A percentile compares a stretch with the other conserved stretches of the same genome.
These are phyloP conservation scores for Taphrorychus bicolor DNA, from an alignment of 2,888 invertebrate genomes.

Conservation along the genomic window DNA sequence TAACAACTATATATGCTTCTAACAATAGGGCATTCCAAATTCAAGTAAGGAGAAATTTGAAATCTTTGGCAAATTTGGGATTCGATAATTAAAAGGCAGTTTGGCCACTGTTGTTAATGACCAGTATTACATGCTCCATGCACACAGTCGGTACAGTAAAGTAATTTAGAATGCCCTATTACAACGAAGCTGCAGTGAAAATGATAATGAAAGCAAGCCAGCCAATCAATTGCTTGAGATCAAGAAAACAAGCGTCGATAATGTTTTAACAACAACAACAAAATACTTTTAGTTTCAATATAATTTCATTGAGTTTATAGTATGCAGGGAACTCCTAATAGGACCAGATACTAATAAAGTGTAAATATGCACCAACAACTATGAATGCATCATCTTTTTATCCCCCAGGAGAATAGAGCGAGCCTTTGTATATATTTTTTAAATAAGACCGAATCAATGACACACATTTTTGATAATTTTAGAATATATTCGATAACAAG, in stretches of 20 bases:
- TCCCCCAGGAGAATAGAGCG: background rate
- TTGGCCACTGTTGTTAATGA: background rate
- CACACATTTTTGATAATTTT: slow-evolving; percentile 10
- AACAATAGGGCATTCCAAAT: background rate
- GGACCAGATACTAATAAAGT: slow-evolving; percentile 13
- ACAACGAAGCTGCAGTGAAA: background rate
- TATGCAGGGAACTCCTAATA: slow-evolving; percentile 5
- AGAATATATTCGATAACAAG: slow-evolving; percentile 36
- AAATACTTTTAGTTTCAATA: slow-evolving; percentile 43
- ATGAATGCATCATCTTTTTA: background rate
- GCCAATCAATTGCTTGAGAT: slow-evolving; percentile 55
- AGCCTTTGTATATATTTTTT: background rate
- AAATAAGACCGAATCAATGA: background rate
- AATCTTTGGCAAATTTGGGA: background rate
- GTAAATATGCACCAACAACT: too few relatives aligned
- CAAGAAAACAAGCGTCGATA: slow-evolving; percentile 57
- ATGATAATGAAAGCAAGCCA: slow-evolving; percentile 45
- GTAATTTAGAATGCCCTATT: background rate
- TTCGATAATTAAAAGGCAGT: background rate
- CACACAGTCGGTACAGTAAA: background rate
- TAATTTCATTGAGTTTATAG: slow-evolving; percentile 9
- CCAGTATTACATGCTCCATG: background rate
- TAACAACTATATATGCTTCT: background rate
- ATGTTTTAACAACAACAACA: slow-evolving; percentile 52
- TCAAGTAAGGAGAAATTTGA: background rate